Conservation (phyloP, 2,888 invertebrate species). For the Galeopsomyia nigrocyanea region DNA sequence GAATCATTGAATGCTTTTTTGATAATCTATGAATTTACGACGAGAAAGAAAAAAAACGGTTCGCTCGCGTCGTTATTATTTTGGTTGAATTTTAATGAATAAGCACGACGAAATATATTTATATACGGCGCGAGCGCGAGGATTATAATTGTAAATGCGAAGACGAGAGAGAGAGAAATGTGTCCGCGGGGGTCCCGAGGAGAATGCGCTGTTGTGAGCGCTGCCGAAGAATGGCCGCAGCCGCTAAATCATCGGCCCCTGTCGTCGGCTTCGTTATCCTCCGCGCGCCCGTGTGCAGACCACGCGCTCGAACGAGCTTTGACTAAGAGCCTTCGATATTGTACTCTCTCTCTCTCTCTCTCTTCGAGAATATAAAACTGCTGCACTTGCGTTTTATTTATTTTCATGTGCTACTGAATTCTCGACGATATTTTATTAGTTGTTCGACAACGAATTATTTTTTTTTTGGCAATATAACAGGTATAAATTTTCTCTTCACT, state of each 20-base stretch:
- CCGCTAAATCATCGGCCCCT: constrained; percentile 67
- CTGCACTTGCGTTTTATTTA: neutral
- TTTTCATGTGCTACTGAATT: too few species aligned
- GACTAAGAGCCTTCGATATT: constrained; percentile 7
- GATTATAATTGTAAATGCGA: constrained; percentile 65
- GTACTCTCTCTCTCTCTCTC: constrained; percentile 3
- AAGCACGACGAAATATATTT: constrained; percentile 50
- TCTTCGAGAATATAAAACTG: neutral
- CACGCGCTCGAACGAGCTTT: constrained; percentile 15
- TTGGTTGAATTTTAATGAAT: constrained; percentile 9
- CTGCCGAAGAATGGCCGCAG: constrained; percentile 63
- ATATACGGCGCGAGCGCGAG: constrained; percentile 31
- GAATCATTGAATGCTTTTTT: too few species aligned
- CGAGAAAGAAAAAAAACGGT: too few species aligned
- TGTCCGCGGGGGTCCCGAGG: constrained; percentile 57
- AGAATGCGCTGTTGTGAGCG: constrained; percentile 58
- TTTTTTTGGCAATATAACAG: too few species aligned
- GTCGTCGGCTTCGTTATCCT: constrained; percentile 68
- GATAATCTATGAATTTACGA: too few species aligned
- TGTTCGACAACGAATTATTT: too few species aligned
- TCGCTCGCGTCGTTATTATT: too few species aligned
- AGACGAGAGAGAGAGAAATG: constrained; percentile 52
- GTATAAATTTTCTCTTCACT: too few species aligned
- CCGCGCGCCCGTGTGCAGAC: constrained; percentile 49
- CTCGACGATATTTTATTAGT: too few species aligned